These are phyloP conservation scores for Benthosema pterotum DNA, from an alignment of 2,797 vertebrate genomes.

Conservation along the genomic window DNA sequence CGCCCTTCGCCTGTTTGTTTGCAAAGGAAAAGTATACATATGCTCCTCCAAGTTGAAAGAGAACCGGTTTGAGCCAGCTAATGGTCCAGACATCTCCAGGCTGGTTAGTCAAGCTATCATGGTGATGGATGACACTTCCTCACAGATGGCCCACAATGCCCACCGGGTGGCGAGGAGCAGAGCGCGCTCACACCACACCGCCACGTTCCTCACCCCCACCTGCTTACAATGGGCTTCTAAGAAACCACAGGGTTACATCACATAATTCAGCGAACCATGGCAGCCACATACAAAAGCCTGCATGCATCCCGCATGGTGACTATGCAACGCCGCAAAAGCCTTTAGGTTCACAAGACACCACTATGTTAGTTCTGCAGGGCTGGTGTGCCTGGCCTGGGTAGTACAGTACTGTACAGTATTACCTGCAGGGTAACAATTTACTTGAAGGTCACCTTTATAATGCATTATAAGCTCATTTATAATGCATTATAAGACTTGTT, in stretches of 20 bases:
- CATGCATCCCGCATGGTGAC: constrained; percentile 45
- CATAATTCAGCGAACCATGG: constrained; percentile 58
- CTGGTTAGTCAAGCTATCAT: constrained; percentile 22
- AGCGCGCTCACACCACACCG: constrained; percentile 63
- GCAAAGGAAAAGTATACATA: not conserved
- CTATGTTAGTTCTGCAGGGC: constrained; percentile 40
- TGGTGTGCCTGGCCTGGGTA: constrained; percentile 44
- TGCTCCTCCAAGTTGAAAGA: not conserved
- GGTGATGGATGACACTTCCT: constrained; percentile 52
- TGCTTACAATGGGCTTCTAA: constrained; percentile 62
- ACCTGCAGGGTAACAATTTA: no score
- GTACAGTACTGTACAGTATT: constrained; percentile 13
- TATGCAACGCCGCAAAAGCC: constrained; percentile 21
- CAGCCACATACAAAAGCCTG: constrained; percentile 60
- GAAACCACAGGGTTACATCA: constrained; percentile 64
- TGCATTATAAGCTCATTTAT: no score
- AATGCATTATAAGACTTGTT: no score
- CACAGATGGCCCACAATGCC: constrained; percentile 53
- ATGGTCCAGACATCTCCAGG: constrained; percentile 28
- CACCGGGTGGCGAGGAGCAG: constrained; percentile 36
- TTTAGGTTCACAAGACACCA: constrained; percentile 49
- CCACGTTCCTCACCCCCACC: constrained; percentile 62
- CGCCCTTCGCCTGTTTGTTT: no score
- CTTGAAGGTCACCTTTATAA: no score
- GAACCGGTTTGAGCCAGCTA: constrained; percentile 30